phyloP scores from a whole-genome alignment of 2,113 vertebrate species.

The Podarcis raffonei region DNA sequence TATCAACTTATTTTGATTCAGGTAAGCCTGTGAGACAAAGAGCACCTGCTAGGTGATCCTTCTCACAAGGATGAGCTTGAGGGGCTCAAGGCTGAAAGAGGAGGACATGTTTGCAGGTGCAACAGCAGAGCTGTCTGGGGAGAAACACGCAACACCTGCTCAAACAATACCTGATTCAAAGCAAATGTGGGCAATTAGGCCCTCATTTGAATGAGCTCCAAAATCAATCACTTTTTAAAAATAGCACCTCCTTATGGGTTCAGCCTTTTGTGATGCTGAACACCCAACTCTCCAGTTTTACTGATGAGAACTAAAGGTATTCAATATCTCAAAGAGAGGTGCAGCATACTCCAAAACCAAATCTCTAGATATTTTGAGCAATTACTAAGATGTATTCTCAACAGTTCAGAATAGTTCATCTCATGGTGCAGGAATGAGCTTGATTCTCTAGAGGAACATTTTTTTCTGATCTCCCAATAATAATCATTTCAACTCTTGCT shows the following conservation, averaged over 20 bases:
- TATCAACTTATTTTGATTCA: slow-evolving; percentile 6
- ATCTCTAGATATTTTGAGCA: not conserved
- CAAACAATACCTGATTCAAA: slow-evolving; percentile 46
- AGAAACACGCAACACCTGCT: slow-evolving; percentile 54
- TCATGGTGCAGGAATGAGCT: not conserved
- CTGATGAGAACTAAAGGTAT: not conserved
- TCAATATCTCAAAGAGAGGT: not conserved
- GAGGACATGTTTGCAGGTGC: slow-evolving; percentile 55
- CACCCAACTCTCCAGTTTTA: slow-evolving; percentile 19
- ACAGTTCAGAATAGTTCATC: not conserved
- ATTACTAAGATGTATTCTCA: accelerated
- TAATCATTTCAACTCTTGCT: not conserved
- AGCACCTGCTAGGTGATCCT: slow-evolving; percentile 28
- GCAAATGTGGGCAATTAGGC: slow-evolving; percentile 63
- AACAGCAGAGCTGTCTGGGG: slow-evolving; percentile 49
- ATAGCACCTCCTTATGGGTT: slow-evolving; percentile 54
- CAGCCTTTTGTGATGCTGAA: slow-evolving; percentile 48
- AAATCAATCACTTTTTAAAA: slow-evolving; percentile 64
- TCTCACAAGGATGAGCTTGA: slow-evolving; percentile 25
- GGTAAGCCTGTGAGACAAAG: slow-evolving; percentile 27
- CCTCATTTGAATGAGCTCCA: slow-evolving; percentile 61
- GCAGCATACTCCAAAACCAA: not conserved
- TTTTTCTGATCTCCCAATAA: not conserved
- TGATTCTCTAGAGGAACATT: not conserved
- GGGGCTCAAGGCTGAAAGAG: not conserved